Conservation (phyloP, 2,888 invertebrate genomes). For the Ochropacha duplaris region DNA sequence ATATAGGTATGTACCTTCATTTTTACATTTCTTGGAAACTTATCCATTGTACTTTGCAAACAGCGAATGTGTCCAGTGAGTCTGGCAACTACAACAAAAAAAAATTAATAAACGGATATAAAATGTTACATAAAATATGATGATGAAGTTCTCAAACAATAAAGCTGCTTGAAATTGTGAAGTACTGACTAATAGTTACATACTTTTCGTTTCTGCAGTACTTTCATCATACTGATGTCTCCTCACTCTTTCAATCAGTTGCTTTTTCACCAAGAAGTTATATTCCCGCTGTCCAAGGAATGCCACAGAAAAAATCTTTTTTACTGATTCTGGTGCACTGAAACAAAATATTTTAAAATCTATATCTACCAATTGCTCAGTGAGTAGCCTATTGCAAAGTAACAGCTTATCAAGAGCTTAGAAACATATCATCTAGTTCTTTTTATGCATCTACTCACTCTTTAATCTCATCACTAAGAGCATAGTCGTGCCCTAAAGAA, state of each 20-base stretch:
- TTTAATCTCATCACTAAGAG: slow-evolving; percentile 86
- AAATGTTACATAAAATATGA: too few relatives aligned
- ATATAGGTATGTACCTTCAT: slow-evolving; percentile 74
- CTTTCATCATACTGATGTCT: slow-evolving; percentile 86
- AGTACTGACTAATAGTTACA: slow-evolving; percentile 24
- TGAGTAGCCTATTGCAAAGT: too few relatives aligned
- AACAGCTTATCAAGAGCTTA: too few relatives aligned
- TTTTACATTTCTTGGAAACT: slow-evolving; percentile 79
- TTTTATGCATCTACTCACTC: slow-evolving; percentile 73
- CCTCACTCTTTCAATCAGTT: slow-evolving; percentile 84
- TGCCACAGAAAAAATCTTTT: slow-evolving; percentile 87
- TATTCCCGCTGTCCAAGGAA: slow-evolving; percentile 84
- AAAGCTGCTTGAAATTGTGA: not conserved
- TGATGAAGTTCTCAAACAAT: too few relatives aligned
- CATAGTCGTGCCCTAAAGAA: slow-evolving; percentile 77
- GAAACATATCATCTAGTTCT: too few relatives aligned
- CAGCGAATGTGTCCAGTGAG: slow-evolving; percentile 89
- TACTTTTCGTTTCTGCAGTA: slow-evolving; percentile 89
- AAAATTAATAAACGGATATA: too few relatives aligned
- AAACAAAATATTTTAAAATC: slow-evolving; percentile 37
- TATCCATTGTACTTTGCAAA: slow-evolving; percentile 85
- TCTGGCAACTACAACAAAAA: slow-evolving; percentile 85
- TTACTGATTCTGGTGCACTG: slow-evolving; percentile 88
- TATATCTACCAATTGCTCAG: too few relatives aligned
- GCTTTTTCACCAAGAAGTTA: slow-evolving; percentile 73